phyloP scores from a whole-genome alignment of 2,888 invertebrate genomes.

The Trichogramma evanescens region DNA sequence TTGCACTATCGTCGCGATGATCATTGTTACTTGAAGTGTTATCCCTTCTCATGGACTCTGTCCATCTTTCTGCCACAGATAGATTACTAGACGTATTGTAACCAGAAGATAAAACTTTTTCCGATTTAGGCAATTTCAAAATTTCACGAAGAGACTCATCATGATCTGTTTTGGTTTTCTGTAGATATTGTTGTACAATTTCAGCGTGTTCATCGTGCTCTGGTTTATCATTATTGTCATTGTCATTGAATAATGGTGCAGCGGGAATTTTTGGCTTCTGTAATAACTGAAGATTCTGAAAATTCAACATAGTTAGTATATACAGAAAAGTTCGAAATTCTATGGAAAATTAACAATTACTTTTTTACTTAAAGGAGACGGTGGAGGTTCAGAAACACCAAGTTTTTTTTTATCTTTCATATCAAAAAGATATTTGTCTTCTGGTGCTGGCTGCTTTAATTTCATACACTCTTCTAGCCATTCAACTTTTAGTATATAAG shows the following conservation, averaged over 20 bases:
- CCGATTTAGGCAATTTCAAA: slow-evolving; percentile 13
- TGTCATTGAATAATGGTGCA: slow-evolving; percentile 35
- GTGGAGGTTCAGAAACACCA: slow-evolving; percentile 46
- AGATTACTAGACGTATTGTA: slow-evolving; percentile 14
- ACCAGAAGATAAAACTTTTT: neutral
- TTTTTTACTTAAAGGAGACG: slow-evolving; percentile 58
- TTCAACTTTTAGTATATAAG: slow-evolving; percentile 59
- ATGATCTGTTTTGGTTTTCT: slow-evolving; percentile 21
- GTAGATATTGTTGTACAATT: slow-evolving; percentile 38
- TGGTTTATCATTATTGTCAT: slow-evolving; percentile 1
- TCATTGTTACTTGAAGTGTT: slow-evolving; percentile 9
- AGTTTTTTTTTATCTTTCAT: slow-evolving; percentile 24
- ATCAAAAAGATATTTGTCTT: slow-evolving; percentile 47
- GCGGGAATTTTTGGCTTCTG: slow-evolving; percentile 43
- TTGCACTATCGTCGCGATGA: slow-evolving; percentile 27
- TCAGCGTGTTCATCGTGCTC: slow-evolving; percentile 29
- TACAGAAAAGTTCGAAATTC: slow-evolving; percentile 1
- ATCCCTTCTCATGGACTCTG: slow-evolving; percentile 5
- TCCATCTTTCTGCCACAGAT: slow-evolving; percentile 4
- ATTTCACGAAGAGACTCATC: slow-evolving; percentile 26
- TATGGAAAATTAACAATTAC: slow-evolving; percentile 33
- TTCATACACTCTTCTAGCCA: slow-evolving; percentile 74
- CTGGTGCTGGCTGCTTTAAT: slow-evolving; percentile 54
- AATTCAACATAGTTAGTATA: slow-evolving; percentile 4
- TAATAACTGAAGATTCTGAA: slow-evolving; percentile 52